Evolutionary conservation across 2,888 invertebrate species (phyloP).

Genomic region (Poecilus cupreus): DNA sequence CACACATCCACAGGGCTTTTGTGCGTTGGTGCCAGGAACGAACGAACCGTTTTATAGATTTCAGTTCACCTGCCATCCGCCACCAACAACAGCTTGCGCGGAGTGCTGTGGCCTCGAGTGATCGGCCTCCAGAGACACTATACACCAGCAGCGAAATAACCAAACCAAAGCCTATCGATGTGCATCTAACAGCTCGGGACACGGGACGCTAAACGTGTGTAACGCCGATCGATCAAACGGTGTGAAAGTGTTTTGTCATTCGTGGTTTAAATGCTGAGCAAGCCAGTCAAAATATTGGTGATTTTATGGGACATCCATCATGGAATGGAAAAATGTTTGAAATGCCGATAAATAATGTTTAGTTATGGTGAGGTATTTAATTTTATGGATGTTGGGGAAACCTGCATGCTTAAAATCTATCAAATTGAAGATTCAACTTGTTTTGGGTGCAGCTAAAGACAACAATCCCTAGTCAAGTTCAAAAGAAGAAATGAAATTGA

Average conservation of each 20-base stretch:
- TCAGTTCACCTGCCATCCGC: conserved; percentile 47
- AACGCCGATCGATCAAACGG: conserved; percentile 49
- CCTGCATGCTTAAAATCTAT: too few relatives aligned
- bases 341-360: not conserved
- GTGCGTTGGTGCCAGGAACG: conserved; percentile 51
- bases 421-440: too few relatives aligned
- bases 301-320: conserved; percentile 23
- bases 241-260: conserved; percentile 49
- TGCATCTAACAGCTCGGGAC: not conserved
- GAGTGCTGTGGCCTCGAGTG: not conserved
- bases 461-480: too few relatives aligned
- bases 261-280: not conserved
- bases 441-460: too few relatives aligned
- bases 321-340: not conserved
- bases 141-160: not conserved
- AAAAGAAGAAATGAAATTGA: too few relatives aligned
- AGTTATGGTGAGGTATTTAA: not conserved
- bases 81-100: not conserved
- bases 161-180: not conserved
- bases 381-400: too few relatives aligned
- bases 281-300: conserved; percentile 14
- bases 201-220: not conserved
- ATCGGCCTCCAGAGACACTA: conserved; percentile 41
- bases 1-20: not conserved
- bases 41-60: conserved; percentile 50